Evolutionary conservation across 2,797 vertebrate genomes (phyloP), one percentile per base, ranked within the genome.

Genomic region (Gallinago nigripennis): DNA sequence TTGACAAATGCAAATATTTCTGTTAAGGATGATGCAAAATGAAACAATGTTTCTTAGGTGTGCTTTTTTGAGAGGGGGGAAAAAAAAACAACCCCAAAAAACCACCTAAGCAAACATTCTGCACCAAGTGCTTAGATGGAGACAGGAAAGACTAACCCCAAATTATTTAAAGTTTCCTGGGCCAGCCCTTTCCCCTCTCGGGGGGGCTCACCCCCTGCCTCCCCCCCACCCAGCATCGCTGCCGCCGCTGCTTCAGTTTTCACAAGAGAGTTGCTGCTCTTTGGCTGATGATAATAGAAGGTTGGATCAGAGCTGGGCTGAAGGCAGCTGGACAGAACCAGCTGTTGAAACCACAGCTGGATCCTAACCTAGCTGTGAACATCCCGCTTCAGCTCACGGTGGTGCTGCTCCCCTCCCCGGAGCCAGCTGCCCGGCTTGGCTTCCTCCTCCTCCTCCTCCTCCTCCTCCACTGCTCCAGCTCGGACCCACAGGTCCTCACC

Each of bases 281-380:
- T 58, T 60, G 73, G 51, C 71, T 96, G 82, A 92, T 96, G 82
- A 94, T 84, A 93, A 90, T 41, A 95, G 96, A 53, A 86, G 68
- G 77, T 65, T 94, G 92, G 94, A 91, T 79, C 66, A 79, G 73
- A 95, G 88, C 90, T 92, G 4, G 1, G 13, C 71, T 46, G 81
- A 95, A 91, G 78, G 92, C 94, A 93, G 92, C 81, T 70, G 77
- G 88, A 85, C 88, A 94, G 93, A 95, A 96, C 86, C 96, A 97
- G 96, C 95, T 97, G 95, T 94, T 95, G 89, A 88, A 92, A 95
- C n/a, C 43, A 77, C 95, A 97, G 83, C 95, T 95, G 94, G 92
- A 93, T 94, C 56, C 90, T 19, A 30, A 87, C 63, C 75, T 35
- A 68, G 88, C 88, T 80, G 78, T 43, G 78, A 90, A 56, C 81